Base-by-base conservation (phyloP, 2,113 vertebrate genomes). In the Turnix velox region DNA sequence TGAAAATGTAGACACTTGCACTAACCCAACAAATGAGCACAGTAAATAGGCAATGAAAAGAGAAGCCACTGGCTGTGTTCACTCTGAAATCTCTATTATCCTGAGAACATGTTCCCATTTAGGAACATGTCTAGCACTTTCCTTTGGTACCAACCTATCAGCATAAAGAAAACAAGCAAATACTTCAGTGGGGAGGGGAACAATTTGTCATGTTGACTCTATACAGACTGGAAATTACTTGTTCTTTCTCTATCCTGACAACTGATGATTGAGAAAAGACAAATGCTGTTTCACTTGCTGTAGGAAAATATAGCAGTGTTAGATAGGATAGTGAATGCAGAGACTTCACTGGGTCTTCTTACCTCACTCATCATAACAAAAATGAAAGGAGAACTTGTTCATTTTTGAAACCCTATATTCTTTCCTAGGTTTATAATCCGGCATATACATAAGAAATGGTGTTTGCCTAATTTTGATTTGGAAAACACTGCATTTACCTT, bases 381-480 rank as follows among this genome's bases (percentile, higher is more conserved):
- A 94, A 19, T 72, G 76, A 90, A 95, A 93, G 77, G 91, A 88
- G 59, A 58, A 58, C 31, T 40, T 81, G 66, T 42, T 92, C 25
- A 31, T 81, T 80, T 84, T 68, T 74, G 82, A 88, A 86, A 72
- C 24, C 12, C 86, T 7, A 7, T 35, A 65, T 67, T 71, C 43
- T 15, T 93, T 33, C 12, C 43, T 18, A 59, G 12, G 52, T 78
- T 93, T 92, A 69, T 49, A 83, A 42, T 28, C 39, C 80, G 74
- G 14, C 24, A 0, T 18, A 31, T 59, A 48, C 3, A 35, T 45
- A 75, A 61, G 33, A 91, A 87, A 92, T 22, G 12, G 19, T 13
- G 2, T 72, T 72, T 61, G 61, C 11, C 3, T 8, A 52, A 27
- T 52, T 67, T 25, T 37, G 18, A 67, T 61, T 72, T 82, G 25